Evolutionary conservation across 2,888 invertebrate species (phyloP).

Genomic region (Luperina testacea): DNA sequence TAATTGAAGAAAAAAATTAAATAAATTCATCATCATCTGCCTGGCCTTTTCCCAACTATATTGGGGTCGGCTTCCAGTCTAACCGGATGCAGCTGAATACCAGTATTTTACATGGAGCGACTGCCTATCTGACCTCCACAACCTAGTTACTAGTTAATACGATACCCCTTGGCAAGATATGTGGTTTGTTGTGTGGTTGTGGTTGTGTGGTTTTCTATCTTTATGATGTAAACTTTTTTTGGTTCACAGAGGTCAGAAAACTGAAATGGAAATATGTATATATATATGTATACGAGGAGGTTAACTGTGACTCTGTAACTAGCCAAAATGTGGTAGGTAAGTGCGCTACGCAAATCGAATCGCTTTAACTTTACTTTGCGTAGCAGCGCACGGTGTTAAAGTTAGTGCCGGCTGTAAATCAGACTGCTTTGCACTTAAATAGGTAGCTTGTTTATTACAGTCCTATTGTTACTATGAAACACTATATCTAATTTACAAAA

Average conservation of each 20-base stretch:
- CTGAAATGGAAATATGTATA: neutral
- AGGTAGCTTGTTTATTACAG: neutral
- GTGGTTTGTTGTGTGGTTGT: too few relatives aligned
- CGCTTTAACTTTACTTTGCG: conserved; percentile 8
- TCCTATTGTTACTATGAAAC: neutral
- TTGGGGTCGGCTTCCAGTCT: too few relatives aligned
- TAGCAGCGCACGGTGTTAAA: conserved; percentile 17
- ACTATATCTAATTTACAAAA: neutral
- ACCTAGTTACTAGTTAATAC: too few relatives aligned
- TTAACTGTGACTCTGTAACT: neutral
- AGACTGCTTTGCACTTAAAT: conserved; percentile 31
- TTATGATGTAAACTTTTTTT: neutral
- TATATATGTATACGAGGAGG: neutral
- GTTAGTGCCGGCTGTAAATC: conserved; percentile 24
- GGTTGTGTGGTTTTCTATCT: neutral
- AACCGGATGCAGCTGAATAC: too few relatives aligned
- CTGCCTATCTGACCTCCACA: too few relatives aligned
- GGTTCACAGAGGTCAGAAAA: neutral
- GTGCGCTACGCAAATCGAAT: conserved; percentile 13
- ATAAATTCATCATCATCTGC: too few relatives aligned
- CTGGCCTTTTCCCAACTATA: too few relatives aligned
- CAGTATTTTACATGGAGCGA: too few relatives aligned
- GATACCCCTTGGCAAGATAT: too few relatives aligned
- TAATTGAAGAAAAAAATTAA: too few relatives aligned
- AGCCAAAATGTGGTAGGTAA: neutral